Conservation (phyloP, 1,140 invertebrate species). For the Magallana gigas region DNA sequence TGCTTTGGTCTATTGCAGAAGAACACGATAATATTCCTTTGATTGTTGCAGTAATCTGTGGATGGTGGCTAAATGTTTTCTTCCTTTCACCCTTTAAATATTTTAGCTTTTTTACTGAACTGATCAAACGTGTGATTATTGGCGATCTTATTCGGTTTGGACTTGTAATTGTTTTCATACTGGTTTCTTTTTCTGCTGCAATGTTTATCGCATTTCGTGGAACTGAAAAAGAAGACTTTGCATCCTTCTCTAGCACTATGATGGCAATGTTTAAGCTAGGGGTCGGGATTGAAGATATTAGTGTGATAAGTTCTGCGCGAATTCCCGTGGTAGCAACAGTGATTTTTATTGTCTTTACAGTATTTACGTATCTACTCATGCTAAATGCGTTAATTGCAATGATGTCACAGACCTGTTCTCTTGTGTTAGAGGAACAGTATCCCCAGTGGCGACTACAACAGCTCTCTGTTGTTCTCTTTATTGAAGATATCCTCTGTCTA, state of each 20-base stretch:
- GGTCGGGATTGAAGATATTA: conserved; percentile 67
- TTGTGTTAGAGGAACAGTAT: conserved; percentile 61
- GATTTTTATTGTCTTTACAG: conserved; percentile 62
- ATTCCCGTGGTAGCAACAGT: conserved; percentile 59
- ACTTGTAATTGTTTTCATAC: conserved; percentile 59
- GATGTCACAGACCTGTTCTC: conserved; percentile 70
- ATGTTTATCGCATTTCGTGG: conserved; percentile 62
- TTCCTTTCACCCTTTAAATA: conserved; percentile 56
- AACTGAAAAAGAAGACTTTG: conserved; percentile 51
- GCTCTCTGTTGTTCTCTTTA: conserved; percentile 64
- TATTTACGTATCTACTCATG: conserved; percentile 68
- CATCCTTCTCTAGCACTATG: conserved; percentile 50
- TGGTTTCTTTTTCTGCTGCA: conserved; percentile 64
- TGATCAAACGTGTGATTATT: conserved; percentile 61
- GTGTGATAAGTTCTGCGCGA: conserved; percentile 57
- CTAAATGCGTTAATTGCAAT: conserved; percentile 71
- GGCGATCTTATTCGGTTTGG: conserved; percentile 63
- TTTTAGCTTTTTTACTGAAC: conserved; percentile 65
- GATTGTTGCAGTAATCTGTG: conserved; percentile 57
- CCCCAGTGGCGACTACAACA: conserved; percentile 66
- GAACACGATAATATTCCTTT: conserved; percentile 50
- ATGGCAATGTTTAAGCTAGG: conserved; percentile 69
- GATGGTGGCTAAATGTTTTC: conserved; percentile 64
- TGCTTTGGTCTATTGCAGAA: neutral
- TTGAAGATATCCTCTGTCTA: conserved; percentile 66